phyloP scores from a whole-genome alignment of 2,113 vertebrate genomes.

The Dipodomys merriami region DNA sequence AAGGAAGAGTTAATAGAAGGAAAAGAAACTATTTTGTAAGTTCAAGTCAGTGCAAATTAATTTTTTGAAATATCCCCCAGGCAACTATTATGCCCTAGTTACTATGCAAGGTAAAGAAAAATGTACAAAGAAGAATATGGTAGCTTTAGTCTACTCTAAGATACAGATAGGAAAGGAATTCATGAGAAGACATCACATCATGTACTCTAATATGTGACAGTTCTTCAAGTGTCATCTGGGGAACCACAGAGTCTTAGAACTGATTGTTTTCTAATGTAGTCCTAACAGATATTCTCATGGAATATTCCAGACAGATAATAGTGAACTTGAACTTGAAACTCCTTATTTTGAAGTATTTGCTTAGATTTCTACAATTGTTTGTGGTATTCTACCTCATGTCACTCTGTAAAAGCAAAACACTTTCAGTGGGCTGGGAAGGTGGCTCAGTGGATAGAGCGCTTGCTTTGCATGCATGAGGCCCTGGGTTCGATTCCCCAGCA shows the following conservation, averaged over 20 bases:
- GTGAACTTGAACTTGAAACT: not conserved
- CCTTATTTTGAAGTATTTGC: not conserved
- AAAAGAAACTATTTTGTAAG: not conserved
- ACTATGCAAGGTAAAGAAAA: not conserved
- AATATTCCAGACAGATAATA: too few relatives aligned
- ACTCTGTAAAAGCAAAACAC: not conserved
- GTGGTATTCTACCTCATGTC: rapidly evolving
- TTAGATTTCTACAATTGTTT: not conserved
- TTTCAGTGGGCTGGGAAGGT: too few relatives aligned
- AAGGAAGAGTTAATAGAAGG: not conserved
- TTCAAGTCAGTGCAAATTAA: not conserved
- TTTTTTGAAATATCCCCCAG: not conserved
- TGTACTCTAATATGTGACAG: not conserved
- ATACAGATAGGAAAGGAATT: not conserved
- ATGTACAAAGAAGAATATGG: not conserved
- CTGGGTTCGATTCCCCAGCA: too few relatives aligned
- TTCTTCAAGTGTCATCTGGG: not conserved
- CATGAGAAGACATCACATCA: not conserved
- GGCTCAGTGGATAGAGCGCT: too few relatives aligned
- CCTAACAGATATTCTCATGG: not conserved
- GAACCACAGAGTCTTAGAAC: not conserved
- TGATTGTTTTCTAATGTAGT: rapidly evolving
- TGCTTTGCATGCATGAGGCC: too few relatives aligned
- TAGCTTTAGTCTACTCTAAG: not conserved
- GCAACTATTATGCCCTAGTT: too few relatives aligned